Evolutionary conservation across 2,113 vertebrate species (phyloP).

Genomic region (Odontophorus gujanensis): DNA sequence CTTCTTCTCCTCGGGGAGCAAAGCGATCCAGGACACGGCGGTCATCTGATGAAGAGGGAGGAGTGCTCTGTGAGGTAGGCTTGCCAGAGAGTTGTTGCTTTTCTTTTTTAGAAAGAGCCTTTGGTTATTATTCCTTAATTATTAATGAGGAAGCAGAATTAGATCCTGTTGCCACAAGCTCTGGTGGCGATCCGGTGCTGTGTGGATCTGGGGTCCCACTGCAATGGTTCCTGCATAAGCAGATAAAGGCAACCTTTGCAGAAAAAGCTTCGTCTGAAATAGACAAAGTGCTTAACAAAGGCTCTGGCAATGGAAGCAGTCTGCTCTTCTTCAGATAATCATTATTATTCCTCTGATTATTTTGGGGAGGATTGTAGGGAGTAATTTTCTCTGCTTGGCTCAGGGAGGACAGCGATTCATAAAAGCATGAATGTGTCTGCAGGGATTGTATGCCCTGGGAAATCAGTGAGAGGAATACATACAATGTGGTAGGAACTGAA

Average conservation of each 20-base stretch:
- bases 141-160: background rate
- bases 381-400: background rate
- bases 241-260: background rate
- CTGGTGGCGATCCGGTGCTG: accelerated
- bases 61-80: conserved; percentile 59
- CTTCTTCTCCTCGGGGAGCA: conserved; percentile 85
- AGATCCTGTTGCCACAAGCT: accelerated
- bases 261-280: background rate
- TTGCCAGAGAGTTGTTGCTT: background rate
- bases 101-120: background rate
- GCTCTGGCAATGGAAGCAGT: background rate
- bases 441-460: background rate
- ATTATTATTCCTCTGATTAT: background rate
- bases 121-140: accelerated
- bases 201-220: background rate
- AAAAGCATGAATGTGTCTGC: background rate
- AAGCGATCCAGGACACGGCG: conserved; percentile 53
- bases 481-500: background rate
- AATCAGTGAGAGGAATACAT: accelerated
- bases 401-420: background rate
- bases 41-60: conserved; percentile 79
- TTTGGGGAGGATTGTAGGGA: background rate
- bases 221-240: accelerated
- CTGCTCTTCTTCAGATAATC: background rate
- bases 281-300: background rate